Conservation (phyloP, 1,140 invertebrate species). For the Antheraea mylitta region DNA sequence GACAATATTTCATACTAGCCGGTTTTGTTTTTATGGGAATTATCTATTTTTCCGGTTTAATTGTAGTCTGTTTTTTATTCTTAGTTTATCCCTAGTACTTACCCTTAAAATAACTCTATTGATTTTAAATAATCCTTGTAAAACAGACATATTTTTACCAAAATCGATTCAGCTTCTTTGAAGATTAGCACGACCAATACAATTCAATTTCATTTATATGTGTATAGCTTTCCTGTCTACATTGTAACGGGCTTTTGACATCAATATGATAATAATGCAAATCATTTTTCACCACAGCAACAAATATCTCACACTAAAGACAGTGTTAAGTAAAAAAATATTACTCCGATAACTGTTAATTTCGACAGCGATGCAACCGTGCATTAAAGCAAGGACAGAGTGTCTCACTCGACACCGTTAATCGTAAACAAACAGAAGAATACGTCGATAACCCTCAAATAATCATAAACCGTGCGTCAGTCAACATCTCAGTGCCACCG, state of each 20-base stretch:
- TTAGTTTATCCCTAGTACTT: no score
- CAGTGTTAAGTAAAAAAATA: neutral
- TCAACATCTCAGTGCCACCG: conserved; percentile 34
- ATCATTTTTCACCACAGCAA: neutral
- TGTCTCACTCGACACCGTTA: conserved; percentile 25
- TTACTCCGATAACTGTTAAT: neutral
- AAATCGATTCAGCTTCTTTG: no score
- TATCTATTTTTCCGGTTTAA: no score
- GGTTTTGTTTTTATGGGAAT: no score
- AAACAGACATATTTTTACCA: no score
- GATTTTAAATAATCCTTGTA: no score
- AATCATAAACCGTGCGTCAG: conserved; percentile 28
- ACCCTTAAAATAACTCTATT: no score
- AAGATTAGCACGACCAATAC: no score
- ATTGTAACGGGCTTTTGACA: neutral
- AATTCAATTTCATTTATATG: no score
- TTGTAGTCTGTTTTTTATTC: no score
- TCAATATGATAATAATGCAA: neutral
- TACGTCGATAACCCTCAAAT: conserved; percentile 19
- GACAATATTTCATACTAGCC: neutral
- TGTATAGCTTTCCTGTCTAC: neutral
- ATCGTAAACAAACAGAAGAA: conserved; percentile 27
- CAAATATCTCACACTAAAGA: neutral
- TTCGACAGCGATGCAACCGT: neutral
- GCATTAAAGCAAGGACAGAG: conserved; percentile 11